Base-by-base conservation (phyloP, 2,888 invertebrate genomes). In the Thysanoteuthis rhombus region DNA sequence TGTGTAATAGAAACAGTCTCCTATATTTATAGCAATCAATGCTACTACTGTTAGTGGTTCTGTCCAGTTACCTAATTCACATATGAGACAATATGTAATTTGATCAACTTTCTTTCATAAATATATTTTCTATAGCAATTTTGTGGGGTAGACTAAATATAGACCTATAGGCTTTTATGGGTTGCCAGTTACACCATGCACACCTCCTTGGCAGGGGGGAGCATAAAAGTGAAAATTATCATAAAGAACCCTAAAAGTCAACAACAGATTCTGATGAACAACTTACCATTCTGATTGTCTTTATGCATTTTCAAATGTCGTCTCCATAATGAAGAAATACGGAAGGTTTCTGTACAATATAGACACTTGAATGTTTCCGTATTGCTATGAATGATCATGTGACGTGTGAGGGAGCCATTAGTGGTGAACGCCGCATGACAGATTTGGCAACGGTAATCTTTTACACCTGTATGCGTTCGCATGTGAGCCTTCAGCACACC, bases 361-460 rank as follows among this genome's bases (percentile, higher is more conserved):
- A 95, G 95, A 94, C 96, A 96, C 45, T 96, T 96, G 94, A 95
- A 96, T 28, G 95, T 95, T 42, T 95, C 95, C 36, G 94, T 92
- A 32, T 93, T 94, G n/a, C 94, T 94, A 94, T 97, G 97, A 19
- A 96, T 95, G 93, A 95, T 94, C 96, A 96, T 96, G 95, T 97
- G 97, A 25, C 96, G 95, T 19, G 96, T 95, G 38, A 97, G 95
- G 12, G 96, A 96, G 40, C 96, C 96, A 93, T 96, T 96, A 32
- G 97, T 96, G 1, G 96, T 96, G 93, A 97, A 97, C 42, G 94
- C 93, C 3, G 96, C 96, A 38, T 95, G 94, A 93, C 97, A 97
- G 1, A 96, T 94, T n/a, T 94, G 94, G 94, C 96, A 96, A 39
- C 94, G 94, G 93, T 95, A 96, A 75, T 96, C 95, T 93, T 95